A percentile compares a stretch with the other conserved stretches of the same genome.
Conservation (phyloP, 2,888 invertebrate species). For the Lasioglossum leucozonium region DNA sequence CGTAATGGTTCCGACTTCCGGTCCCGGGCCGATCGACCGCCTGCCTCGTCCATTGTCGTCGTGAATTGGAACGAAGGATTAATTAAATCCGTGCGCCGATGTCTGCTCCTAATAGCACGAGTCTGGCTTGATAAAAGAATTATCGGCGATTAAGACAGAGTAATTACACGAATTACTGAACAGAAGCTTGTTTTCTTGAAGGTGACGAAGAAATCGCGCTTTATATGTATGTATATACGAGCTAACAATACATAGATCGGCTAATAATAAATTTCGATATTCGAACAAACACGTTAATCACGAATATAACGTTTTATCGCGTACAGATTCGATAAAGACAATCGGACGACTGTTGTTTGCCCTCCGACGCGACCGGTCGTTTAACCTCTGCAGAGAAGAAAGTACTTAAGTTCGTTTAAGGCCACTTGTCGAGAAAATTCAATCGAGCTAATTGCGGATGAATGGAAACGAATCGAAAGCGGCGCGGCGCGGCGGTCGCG, state of each 20-base stretch:
- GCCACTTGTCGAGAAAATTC: neutral
- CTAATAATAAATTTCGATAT: neutral
- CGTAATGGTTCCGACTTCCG: slow-evolving; percentile 63
- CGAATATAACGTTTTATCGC: neutral
- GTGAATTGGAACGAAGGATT: slow-evolving; percentile 39
- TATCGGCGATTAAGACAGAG: neutral
- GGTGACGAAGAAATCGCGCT: neutral
- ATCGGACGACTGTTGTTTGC: neutral
- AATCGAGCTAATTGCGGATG: neutral
- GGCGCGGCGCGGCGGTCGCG: too few relatives aligned
- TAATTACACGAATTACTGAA: neutral
- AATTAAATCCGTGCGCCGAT: slow-evolving; percentile 46
- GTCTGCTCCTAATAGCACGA: neutral
- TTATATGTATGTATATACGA: too few relatives aligned
- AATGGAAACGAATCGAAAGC: slow-evolving; percentile 7
- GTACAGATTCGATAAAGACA: neutral
- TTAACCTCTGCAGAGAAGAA: neutral
- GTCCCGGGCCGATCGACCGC: slow-evolving; percentile 29
- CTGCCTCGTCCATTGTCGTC: slow-evolving; percentile 31
- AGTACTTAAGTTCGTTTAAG: neutral
- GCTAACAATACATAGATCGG: neutral
- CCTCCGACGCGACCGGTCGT: neutral
- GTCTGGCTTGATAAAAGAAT: neutral
- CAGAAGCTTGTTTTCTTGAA: neutral
- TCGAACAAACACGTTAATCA: neutral